Conservation (phyloP, 2,797 vertebrate species). For the Liasis olivaceus region DNA sequence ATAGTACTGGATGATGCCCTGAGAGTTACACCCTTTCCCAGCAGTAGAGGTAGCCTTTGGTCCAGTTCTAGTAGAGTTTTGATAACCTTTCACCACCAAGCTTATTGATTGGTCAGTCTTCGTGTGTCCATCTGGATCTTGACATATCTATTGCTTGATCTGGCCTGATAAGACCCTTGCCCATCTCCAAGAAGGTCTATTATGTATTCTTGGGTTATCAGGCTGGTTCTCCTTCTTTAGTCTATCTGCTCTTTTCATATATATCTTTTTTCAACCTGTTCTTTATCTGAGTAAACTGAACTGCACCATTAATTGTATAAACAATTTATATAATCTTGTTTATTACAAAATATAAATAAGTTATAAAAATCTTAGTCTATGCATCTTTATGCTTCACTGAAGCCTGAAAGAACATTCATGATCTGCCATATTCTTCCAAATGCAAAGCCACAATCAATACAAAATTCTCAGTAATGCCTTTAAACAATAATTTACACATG, state of each 20-base stretch:
- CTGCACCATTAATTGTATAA: not conserved
- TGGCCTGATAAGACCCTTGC: not conserved
- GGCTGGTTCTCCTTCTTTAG: not conserved
- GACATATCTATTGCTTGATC: not conserved
- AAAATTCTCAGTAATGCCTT: not conserved
- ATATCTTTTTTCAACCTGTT: not conserved
- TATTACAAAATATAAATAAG: not conserved
- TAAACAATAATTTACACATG: not conserved
- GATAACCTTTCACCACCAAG: not conserved
- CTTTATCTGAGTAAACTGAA: not conserved
- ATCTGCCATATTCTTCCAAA: not conserved
- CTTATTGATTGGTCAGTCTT: not conserved
- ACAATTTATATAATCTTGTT: not conserved
- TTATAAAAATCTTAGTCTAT: not conserved
- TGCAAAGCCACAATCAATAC: not conserved
- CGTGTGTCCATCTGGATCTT: not conserved
- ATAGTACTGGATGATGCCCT: not conserved
- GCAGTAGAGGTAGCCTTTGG: not conserved
- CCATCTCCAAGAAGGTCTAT: not conserved
- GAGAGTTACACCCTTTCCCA: not conserved
- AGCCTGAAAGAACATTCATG: not conserved
- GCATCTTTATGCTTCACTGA: not conserved
- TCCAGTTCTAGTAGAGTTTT: not conserved
- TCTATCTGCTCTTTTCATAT: not conserved
- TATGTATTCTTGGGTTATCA: not conserved